Evolutionary conservation across 2,888 invertebrate genomes (phyloP).

Genomic region (Diloba caeruleocephala): DNA sequence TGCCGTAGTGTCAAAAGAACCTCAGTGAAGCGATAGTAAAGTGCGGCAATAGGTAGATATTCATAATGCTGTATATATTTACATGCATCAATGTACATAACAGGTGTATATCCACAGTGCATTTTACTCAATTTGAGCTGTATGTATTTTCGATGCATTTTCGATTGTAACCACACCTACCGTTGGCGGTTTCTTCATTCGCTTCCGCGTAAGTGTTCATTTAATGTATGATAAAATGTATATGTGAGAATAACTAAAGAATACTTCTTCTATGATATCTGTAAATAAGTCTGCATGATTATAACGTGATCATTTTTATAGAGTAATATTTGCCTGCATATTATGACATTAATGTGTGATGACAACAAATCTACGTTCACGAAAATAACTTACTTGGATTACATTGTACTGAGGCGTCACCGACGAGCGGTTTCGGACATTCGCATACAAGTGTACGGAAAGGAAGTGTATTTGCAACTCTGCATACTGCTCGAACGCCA

Average conservation of each 20-base stretch:
- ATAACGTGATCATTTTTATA: background rate
- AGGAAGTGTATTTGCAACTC: slow-evolving; percentile 95
- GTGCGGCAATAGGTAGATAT: slow-evolving; percentile 17
- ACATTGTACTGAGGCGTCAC: slow-evolving; percentile 96
- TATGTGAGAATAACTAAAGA: background rate
- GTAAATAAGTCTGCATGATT: slow-evolving; percentile 35
- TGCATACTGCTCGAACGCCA: slow-evolving; percentile 94
- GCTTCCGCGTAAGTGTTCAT: background rate
- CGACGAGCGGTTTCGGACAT: slow-evolving; percentile 94
- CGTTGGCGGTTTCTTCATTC: slow-evolving; percentile 20
- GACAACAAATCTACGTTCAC: background rate
- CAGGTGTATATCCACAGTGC: slow-evolving; percentile 33
- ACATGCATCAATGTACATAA: slow-evolving; percentile 34
- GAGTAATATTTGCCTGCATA: background rate
- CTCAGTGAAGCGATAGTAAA: slow-evolving; percentile 2
- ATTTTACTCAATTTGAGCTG: slow-evolving; percentile 9
- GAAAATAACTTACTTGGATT: slow-evolving; percentile 91
- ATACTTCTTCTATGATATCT: slow-evolving; percentile 18
- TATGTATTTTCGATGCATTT: background rate
- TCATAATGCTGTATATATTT: slow-evolving; percentile 50
- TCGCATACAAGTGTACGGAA: slow-evolving; percentile 96
- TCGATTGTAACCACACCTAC: slow-evolving; percentile 22
- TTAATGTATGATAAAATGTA: slow-evolving; percentile 1
- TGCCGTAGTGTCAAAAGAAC: slow-evolving; percentile 7
- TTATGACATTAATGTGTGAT: background rate